phyloP scores from a whole-genome alignment of 2,797 vertebrate species.

The Bufotes viridis region DNA sequence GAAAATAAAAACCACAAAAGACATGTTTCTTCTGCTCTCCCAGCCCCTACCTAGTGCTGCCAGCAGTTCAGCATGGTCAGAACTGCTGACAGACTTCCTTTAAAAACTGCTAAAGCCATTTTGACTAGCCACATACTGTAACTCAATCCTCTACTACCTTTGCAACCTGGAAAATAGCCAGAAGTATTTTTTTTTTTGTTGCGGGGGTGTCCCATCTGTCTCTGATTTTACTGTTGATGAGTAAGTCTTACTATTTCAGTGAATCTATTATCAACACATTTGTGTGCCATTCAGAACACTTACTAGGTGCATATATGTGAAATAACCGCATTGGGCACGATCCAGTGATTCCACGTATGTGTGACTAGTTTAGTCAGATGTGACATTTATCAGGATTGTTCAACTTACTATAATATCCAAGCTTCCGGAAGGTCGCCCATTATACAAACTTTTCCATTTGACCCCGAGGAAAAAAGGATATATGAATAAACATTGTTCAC shows the following conservation, averaged over 20 bases:
- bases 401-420: background rate
- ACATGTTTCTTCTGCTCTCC: too few relatives aligned
- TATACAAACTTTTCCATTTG: background rate
- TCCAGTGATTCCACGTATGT: slow-evolving; percentile 9
- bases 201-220: slow-evolving; percentile 52
- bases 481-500: background rate
- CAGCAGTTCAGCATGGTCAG: too few relatives aligned
- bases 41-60: too few relatives aligned
- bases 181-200: slow-evolving; percentile 16
- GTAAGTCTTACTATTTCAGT: slow-evolving; percentile 1
- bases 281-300: slow-evolving; percentile 34
- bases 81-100: too few relatives aligned
- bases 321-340: slow-evolving; percentile 5
- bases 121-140: background rate
- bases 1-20: too few relatives aligned
- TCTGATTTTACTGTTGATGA: slow-evolving; percentile 4
- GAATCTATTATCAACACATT: slow-evolving; percentile 47
- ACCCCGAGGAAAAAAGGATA: background rate
- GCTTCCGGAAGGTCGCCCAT: background rate
- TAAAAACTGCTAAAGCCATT: background rate
- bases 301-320: slow-evolving; percentile 52
- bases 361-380: slow-evolving; percentile 30
- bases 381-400: background rate
- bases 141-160: background rate
- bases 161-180: slow-evolving; percentile 34